Conservation (phyloP, 2,888 invertebrate species). For the Gastracanthus pulcherrimus region DNA sequence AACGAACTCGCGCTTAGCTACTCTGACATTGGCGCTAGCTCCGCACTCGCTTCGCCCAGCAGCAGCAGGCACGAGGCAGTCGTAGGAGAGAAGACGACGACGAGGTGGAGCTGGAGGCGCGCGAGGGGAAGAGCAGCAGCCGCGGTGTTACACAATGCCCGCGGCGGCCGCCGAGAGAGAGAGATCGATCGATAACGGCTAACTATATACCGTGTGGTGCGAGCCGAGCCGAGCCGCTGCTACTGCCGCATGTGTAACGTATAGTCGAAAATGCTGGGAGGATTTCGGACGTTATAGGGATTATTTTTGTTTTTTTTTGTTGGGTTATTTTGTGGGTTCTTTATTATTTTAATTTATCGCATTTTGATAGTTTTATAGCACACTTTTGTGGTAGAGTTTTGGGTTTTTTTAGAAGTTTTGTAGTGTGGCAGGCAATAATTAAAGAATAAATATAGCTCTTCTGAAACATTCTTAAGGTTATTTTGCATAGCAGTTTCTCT, state of each 20-base stretch:
- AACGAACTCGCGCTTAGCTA: neutral
- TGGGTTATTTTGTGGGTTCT: too few relatives aligned
- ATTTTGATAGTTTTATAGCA: too few relatives aligned
- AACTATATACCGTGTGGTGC: too few relatives aligned
- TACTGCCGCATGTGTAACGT: too few relatives aligned
- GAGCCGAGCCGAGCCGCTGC: neutral
- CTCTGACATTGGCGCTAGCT: constrained; percentile 50
- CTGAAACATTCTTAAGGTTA: too few relatives aligned
- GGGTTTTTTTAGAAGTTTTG: too few relatives aligned
- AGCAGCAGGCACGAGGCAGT: neutral
- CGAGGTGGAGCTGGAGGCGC: neutral
- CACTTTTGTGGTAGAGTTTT: too few relatives aligned
- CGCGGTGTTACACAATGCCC: constrained; percentile 48
- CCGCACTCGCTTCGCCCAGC: constrained; percentile 24
- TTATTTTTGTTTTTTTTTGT: neutral
- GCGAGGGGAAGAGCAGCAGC: neutral
- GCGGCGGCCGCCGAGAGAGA: constrained; percentile 4
- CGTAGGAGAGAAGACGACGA: neutral
- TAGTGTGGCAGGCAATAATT: too few relatives aligned
- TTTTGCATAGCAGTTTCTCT: too few relatives aligned
- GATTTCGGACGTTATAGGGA: neutral
- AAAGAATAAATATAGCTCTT: too few relatives aligned
- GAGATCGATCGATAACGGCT: constrained; percentile 54
- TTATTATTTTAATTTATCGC: neutral
- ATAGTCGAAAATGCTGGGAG: neutral